These are phyloP conservation scores for Chunga burmeisteri DNA, from an alignment of 2,113 vertebrate species.

Conservation along the genomic window DNA sequence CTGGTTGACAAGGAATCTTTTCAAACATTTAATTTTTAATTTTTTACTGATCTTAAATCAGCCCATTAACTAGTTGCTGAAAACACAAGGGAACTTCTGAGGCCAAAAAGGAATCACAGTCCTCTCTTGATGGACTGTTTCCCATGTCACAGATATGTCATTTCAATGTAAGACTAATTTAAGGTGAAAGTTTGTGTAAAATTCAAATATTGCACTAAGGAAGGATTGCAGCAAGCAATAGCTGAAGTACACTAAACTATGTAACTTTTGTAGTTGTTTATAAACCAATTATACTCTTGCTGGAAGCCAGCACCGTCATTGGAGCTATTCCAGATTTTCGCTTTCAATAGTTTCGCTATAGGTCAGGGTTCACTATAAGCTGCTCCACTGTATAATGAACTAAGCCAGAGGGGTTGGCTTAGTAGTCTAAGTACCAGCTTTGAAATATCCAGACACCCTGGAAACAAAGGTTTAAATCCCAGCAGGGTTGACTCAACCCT, in stretches of 20 bases:
- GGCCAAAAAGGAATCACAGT: neutral
- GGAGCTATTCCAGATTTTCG: neutral
- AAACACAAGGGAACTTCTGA: neutral
- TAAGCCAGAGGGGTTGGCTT: conserved; percentile 48
- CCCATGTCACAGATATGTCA: neutral
- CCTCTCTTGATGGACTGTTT: neutral
- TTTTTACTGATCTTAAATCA: neutral
- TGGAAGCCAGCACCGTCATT: neutral
- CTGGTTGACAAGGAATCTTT: neutral
- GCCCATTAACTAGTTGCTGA: neutral
- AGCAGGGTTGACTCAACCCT: conserved; percentile 46
- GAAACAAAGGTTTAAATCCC: conserved; percentile 66
- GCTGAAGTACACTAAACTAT: neutral
- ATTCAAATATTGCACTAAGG: neutral
- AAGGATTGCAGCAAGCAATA: neutral
- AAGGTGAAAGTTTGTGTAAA: neutral
- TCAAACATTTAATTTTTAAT: neutral
- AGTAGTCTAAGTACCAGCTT: conserved; percentile 46
- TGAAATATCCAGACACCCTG: conserved; percentile 47
- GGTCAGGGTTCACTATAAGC: conserved; percentile 44
- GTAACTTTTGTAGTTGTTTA: neutral
- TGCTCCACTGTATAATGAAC: conserved; percentile 37
- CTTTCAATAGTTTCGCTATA: conserved; percentile 18
- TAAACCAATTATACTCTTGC: neutral
- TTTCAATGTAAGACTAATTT: neutral